phyloP scores from a whole-genome alignment of 2,888 invertebrate species.

The Euplagia quadripunctaria region DNA sequence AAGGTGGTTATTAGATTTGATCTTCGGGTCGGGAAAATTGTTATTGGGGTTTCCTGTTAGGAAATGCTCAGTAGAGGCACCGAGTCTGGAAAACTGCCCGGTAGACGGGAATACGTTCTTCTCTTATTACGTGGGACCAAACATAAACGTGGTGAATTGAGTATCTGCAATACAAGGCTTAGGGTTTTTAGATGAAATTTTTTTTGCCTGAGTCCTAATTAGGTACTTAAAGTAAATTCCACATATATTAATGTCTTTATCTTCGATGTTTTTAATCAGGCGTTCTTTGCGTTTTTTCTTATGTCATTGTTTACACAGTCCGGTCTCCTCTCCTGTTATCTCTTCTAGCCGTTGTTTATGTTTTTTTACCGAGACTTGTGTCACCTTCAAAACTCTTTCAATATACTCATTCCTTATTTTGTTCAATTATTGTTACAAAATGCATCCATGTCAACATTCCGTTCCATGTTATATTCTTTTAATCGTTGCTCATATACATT shows the following conservation, averaged over 20 bases:
- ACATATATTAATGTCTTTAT: background rate
- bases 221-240: too few relatives aligned
- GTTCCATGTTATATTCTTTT: background rate
- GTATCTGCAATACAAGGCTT: background rate
- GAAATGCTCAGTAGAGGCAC: too few relatives aligned
- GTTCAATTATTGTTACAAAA: background rate
- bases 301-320: background rate
- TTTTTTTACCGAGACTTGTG: too few relatives aligned
- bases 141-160: background rate
- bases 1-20: background rate
- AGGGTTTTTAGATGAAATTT: too few relatives aligned
- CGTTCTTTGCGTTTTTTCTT: too few relatives aligned
- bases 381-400: background rate
- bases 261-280: background rate
- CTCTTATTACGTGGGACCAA: background rate
- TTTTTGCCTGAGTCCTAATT: background rate
- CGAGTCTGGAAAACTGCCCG: too few relatives aligned
- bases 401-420: background rate
- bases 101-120: background rate
- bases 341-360: background rate
- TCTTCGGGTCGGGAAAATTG: background rate
- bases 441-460: background rate
- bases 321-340: background rate
- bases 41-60: background rate
- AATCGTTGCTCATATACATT: constrained; percentile 1